phyloP scores from a whole-genome alignment of 2,888 invertebrate species.

The Pardosa pseudoannulata region DNA sequence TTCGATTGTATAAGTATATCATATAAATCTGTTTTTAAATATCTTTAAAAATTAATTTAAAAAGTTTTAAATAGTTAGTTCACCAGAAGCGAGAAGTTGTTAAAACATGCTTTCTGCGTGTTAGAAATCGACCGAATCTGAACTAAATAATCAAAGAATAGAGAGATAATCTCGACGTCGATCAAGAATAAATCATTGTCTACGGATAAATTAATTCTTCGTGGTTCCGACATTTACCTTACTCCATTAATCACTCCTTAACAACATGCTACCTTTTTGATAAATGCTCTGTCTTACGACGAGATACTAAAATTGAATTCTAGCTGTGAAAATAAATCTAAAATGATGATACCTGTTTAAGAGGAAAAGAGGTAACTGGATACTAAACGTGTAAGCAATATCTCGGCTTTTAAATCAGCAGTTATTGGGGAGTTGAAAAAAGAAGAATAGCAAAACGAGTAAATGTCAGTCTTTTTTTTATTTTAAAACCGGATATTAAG shows the following conservation, averaged over 20 bases:
- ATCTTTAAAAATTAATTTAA: too few species aligned
- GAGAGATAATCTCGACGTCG: slow-evolving; percentile 5
- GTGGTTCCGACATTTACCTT: slow-evolving; percentile 22
- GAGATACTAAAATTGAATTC: neutral
- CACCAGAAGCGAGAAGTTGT: neutral
- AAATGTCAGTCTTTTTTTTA: too few species aligned
- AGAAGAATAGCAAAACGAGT: too few species aligned
- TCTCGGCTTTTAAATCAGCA: too few species aligned
- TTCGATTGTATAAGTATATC: too few species aligned
- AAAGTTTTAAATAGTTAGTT: too few species aligned
- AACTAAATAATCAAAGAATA: neutral
- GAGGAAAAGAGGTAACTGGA: neutral
- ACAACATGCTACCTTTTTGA: slow-evolving; percentile 20
- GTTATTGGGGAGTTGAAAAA: too few species aligned
- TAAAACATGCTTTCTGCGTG: neutral
- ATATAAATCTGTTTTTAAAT: too few species aligned
- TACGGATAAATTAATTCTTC: slow-evolving; percentile 36
- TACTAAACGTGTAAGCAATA: neutral
- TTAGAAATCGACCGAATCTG: neutral
- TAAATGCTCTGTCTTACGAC: neutral
- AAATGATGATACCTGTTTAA: neutral
- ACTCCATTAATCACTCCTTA: slow-evolving; percentile 47
- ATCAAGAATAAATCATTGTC: slow-evolving; percentile 36
- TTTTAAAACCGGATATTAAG: too few species aligned
- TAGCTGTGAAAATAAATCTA: neutral